These are phyloP conservation scores for Pteria penguin DNA, from an alignment of 2,888 invertebrate species.

Conservation along the genomic window DNA sequence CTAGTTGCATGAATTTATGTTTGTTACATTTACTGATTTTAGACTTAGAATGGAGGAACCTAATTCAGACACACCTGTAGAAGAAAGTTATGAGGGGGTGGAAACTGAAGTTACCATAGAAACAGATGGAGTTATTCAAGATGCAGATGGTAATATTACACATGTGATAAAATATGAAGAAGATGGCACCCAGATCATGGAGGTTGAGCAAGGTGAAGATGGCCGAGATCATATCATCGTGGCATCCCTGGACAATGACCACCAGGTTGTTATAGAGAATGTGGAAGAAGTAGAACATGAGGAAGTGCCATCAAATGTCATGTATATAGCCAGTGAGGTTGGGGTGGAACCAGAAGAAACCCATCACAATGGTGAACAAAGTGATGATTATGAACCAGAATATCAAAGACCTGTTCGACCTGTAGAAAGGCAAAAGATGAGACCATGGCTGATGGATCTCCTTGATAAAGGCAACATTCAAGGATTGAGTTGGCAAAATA, in stretches of 20 bases:
- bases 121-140: not conserved
- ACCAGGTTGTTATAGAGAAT: slow-evolving; percentile 1
- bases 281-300: not conserved
- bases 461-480: slow-evolving; percentile 64
- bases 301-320: slow-evolving; percentile 1
- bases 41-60: not conserved
- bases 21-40: no score
- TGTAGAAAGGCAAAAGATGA: slow-evolving; percentile 71
- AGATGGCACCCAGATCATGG: not conserved
- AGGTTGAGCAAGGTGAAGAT: not conserved
- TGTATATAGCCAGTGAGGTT: not conserved
- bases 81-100: not conserved
- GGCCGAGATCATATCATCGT: not conserved
- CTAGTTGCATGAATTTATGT: not conserved
- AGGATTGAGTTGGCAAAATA: slow-evolving; percentile 70
- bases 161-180: not conserved
- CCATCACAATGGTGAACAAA: not conserved
- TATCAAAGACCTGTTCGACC: slow-evolving; percentile 59
- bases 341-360: slow-evolving; percentile 8
- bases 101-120: not conserved
- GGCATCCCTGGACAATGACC: not conserved
- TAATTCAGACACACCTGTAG: not conserved
- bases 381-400: not conserved
- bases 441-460: slow-evolving; percentile 74
- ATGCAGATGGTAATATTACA: not conserved